phyloP scores from a whole-genome alignment of 64 coral and sea anemone species.

The Montipora cactus region DNA sequence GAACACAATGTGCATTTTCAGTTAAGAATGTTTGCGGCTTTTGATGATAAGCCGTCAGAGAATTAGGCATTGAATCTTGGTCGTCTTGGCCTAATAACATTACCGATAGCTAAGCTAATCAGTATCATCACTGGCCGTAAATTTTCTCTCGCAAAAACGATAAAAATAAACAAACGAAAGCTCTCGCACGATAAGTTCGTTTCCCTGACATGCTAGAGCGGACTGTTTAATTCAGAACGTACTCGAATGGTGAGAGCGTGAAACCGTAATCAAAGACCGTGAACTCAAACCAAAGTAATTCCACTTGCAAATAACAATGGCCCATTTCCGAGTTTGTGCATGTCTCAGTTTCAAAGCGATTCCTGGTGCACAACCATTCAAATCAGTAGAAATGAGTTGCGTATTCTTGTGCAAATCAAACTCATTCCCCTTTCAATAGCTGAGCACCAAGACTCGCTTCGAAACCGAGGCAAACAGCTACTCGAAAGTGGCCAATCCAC shows the following conservation, averaged over 20 bases:
- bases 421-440: too few species aligned
- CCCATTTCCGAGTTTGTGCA: too few species aligned
- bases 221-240: not conserved
- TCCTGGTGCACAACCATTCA: too few species aligned
- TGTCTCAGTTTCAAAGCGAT: too few species aligned
- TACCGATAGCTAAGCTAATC: not conserved
- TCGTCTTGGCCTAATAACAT: not conserved
- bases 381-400: too few species aligned
- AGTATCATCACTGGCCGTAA: not conserved
- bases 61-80: not conserved
- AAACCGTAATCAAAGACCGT: too few species aligned
- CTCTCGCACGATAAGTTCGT: not conserved
- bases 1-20: not conserved
- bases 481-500: too few species aligned
- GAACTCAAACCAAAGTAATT: too few species aligned
- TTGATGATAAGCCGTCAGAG: not conserved
- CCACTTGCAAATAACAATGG: too few species aligned
- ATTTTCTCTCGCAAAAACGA: not conserved
- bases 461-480: too few species aligned
- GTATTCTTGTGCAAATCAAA: too few species aligned
- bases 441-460: too few species aligned
- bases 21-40: not conserved
- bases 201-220: not conserved
- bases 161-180: not conserved
- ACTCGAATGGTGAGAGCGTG: not conserved